phyloP scores from a whole-genome alignment of 2,797 vertebrate species.

The Oryzias sinensis region DNA sequence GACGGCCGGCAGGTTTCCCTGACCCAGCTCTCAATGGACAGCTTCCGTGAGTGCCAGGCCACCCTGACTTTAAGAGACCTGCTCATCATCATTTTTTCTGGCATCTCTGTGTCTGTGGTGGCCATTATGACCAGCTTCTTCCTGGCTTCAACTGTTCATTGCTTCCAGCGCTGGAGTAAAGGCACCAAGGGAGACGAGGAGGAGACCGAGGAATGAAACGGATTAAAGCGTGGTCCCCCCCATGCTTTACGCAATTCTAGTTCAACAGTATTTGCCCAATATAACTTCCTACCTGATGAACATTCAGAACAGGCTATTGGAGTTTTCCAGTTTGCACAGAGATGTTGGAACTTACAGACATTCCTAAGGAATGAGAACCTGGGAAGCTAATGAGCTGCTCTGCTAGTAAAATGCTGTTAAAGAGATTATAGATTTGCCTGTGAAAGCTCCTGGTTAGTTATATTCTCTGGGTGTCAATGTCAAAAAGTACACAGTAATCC shows the following conservation, averaged over 20 bases:
- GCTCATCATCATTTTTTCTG: slow-evolving; percentile 97
- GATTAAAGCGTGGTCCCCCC: slow-evolving; percentile 14
- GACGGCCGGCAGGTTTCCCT: slow-evolving; percentile 88
- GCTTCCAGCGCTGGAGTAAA: slow-evolving; percentile 96
- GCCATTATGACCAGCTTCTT: slow-evolving; percentile 98
- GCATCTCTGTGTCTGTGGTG: slow-evolving; percentile 92
- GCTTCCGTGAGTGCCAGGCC: slow-evolving; percentile 95
- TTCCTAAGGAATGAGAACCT: slow-evolving; percentile 35
- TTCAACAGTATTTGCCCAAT: slow-evolving; percentile 21
- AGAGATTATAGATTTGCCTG: slow-evolving; percentile 44
- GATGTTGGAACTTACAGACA: slow-evolving; percentile 36
- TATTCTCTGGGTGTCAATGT: slow-evolving; percentile 26
- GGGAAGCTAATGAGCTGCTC: slow-evolving; percentile 25
- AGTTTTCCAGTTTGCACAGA: slow-evolving; percentile 35
- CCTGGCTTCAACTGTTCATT: slow-evolving; percentile 94
- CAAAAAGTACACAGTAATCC: slow-evolving; percentile 20
- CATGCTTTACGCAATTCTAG: slow-evolving; percentile 8
- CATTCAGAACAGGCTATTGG: slow-evolving; percentile 31
- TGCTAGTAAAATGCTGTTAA: slow-evolving; percentile 26
- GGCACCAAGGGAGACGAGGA: slow-evolving; percentile 92
- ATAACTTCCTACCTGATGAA: slow-evolving; percentile 38
- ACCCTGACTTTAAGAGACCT: slow-evolving; percentile 93
- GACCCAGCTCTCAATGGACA: slow-evolving; percentile 91
- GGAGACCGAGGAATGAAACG: slow-evolving; percentile 86
- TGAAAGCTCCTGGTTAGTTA: slow-evolving; percentile 27